Base-by-base conservation (phyloP, 2,113 vertebrate species). In the Zapornia atra region DNA sequence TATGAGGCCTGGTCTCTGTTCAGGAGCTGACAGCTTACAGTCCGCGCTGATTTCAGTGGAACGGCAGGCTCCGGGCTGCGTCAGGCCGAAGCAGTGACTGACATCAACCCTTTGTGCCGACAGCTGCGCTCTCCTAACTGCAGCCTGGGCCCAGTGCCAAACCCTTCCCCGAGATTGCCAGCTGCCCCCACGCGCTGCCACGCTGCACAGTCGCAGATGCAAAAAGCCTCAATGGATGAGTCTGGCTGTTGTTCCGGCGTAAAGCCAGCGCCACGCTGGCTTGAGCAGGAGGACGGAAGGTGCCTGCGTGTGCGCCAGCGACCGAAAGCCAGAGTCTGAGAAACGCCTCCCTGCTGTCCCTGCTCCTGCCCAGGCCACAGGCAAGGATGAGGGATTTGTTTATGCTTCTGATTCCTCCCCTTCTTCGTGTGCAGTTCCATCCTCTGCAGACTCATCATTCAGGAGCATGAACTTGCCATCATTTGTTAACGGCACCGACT, bases 391-490 rank as follows among this genome's bases (percentile, higher is more conserved):
- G 10, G 38, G 56, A 42, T 12, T 20, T n/a, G 48, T 12, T 97
- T 98, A 99, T 5, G 99, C 99, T 96, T 99, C 99, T 2, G 99
- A 99, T 91, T 99, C 99, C 63, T 98, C 97, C 76, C 99, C 98
- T 26, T 97, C 97, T 90, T 95, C 98, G 11, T 72, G 79, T 12
- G 66, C 5, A 20, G 86, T 53, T 26, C 97, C 98, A 3, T 98
- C 98, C 10, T 92, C 96, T 40, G 98, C 98, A 2, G 96, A 76
- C 83, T 98, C 98, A 1, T 98, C 98, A 3, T 98, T 98, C 97
- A 99, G 95, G 57, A 99, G 98, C 92, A 99, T 94, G 96, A 99
- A 99, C 95, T 99, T 99, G 3, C 99, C 99, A 5, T 99, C 99
- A 3, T 97, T 99, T 71, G 99, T 99, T 71, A 99, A 96, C 6